Base-by-base conservation (phyloP, 2,113 vertebrate species). In the Takifugu bimaculatus region DNA sequence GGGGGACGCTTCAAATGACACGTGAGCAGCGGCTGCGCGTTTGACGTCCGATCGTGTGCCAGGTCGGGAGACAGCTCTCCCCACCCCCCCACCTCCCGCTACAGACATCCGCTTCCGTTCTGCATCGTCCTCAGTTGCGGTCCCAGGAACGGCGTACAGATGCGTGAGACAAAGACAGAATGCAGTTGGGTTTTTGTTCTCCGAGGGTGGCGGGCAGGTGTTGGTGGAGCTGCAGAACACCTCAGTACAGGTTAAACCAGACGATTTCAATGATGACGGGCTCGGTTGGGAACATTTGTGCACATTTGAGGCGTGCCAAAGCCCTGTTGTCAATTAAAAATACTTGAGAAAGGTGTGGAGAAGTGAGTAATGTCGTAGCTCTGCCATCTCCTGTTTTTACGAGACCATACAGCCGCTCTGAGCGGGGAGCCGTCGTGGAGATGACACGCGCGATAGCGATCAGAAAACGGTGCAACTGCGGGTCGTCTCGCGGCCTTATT, bases 401-500 rank as follows among this genome's bases (percentile, higher is more conserved):
- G 64, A 32, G 57, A 63, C 60, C 45, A 14, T 20, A 45, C 82
- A 80, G 55, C 45, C 35, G 6, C 27, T 11, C 32, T 35, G 25
- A 1, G 1, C 28, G 13, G 62, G 27, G 35, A 57, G 29, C 49
- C 47, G 11, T 54, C 32, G 15, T 14, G 0, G 44, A 29, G 70
- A 27, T 42, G 61, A 49, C 57, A 69, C 52, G 12, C 13, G 61
- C 61, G 75, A 68, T 75, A 44, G 56, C 70, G 51, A 55, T 80
- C 70, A 67, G 71, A 71, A 80, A 80, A 83, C 71, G 28, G 54
- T 74, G 75, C 62, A 67, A 74, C 62, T 76, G 78, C 49, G 44
- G 61, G 76, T 78, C 85, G 73, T 81, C 85, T 77, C 63, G 25
- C 72, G 78, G 75, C 90, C 91, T 88, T 91, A 88, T 92, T 91